These are phyloP conservation scores for Anguilla marmorata DNA, from an alignment of 2,797 vertebrate genomes.

Conservation along the genomic window DNA sequence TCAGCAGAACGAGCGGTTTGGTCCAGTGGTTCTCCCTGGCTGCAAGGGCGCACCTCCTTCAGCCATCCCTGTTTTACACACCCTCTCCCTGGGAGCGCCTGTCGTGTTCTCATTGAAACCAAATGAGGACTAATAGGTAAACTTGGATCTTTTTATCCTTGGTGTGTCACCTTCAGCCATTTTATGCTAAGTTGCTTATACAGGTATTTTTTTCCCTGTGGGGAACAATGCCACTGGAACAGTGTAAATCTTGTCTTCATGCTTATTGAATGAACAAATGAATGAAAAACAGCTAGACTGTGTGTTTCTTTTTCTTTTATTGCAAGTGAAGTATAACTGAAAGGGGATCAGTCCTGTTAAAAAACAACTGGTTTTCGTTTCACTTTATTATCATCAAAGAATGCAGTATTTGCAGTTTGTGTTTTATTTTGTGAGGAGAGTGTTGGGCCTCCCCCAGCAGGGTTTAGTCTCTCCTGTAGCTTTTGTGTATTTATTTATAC, in stretches of 20 bases:
- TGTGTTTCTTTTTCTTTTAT: not conserved
- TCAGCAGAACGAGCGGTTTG: conserved; percentile 74
- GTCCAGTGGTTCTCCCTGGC: conserved; percentile 50
- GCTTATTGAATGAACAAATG: not conserved
- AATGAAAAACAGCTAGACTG: not conserved
- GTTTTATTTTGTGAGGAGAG: conserved; percentile 26
- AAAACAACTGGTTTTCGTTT: conserved; percentile 1
- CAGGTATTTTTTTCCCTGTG: not conserved
- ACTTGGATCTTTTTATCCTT: not conserved
- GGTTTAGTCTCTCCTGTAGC: conserved; percentile 3
- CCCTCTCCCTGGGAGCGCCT: conserved; percentile 28
- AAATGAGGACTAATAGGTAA: not conserved
- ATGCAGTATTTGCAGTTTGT: conserved; percentile 37
- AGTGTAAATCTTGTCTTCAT: not conserved
- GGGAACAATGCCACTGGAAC: not conserved
- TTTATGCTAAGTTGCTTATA: not conserved
- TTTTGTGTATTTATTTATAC: conserved; percentile 13
- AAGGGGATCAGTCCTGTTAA: not conserved
- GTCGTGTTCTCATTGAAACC: not conserved
- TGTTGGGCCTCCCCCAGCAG: conserved; percentile 30
- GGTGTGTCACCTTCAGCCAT: not conserved
- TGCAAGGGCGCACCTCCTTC: conserved; percentile 36
- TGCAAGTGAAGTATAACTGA: not conserved
- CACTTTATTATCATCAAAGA: conserved; percentile 46
- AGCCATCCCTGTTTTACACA: conserved; percentile 45